phyloP scores from a whole-genome alignment of 2,113 vertebrate genomes.

The Rousettus leschenaultii region DNA sequence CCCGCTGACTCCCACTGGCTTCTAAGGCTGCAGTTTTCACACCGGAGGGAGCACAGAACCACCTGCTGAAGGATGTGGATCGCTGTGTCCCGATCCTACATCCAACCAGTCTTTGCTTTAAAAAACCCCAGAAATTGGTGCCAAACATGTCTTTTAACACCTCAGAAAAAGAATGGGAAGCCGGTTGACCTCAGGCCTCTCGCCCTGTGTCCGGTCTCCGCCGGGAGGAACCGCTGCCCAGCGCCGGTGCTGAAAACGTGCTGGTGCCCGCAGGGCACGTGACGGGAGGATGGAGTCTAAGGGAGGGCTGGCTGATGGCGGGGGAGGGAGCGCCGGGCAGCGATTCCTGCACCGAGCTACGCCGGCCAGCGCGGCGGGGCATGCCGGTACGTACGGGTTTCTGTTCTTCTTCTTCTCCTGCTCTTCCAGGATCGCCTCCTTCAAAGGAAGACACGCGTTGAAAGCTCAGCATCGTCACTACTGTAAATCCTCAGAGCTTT shows the following conservation, averaged over 20 bases:
- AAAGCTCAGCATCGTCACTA: background rate
- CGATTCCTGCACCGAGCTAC: background rate
- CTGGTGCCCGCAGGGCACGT: accelerated
- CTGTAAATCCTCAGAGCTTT: background rate
- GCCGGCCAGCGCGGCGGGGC: accelerated
- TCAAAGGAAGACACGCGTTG: constrained; percentile 66
- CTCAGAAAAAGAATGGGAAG: background rate
- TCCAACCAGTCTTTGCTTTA: no score
- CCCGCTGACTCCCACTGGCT: no score
- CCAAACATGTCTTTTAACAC: background rate
- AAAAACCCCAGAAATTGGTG: background rate
- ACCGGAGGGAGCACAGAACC: background rate
- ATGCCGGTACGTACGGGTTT: constrained; percentile 89
- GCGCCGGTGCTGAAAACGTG: accelerated
- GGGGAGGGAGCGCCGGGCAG: background rate
- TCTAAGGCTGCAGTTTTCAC: background rate
- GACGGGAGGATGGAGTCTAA: accelerated
- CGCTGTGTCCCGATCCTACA: accelerated
- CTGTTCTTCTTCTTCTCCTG: constrained; percentile 97
- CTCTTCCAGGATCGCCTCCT: constrained; percentile 98
- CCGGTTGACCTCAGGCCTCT: background rate
- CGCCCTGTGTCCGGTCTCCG: accelerated
- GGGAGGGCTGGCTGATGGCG: background rate
- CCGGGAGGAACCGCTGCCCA: no score
- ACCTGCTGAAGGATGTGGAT: background rate